Evolutionary conservation across 1,140 invertebrate genomes (phyloP).

Genomic region (Diorhabda elongata): DNA sequence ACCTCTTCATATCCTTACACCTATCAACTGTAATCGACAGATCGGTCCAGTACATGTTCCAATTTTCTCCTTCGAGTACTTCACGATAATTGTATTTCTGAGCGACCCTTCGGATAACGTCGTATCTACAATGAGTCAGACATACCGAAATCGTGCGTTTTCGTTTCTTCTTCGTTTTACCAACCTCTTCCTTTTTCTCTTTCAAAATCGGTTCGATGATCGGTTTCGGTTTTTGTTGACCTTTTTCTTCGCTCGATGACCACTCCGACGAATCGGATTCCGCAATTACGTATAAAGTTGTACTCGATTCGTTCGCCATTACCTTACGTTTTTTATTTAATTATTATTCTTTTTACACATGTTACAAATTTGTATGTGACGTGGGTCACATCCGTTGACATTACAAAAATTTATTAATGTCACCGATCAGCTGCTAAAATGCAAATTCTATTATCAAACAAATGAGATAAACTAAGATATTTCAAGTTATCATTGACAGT

Average conservation of each 20-base stretch:
- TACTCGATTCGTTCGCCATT: slow-evolving; percentile 33
- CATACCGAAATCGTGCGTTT: slow-evolving; percentile 55
- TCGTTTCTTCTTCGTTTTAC: slow-evolving; percentile 30
- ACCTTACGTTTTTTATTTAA: slow-evolving; percentile 1
- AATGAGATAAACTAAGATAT: too few relatives aligned
- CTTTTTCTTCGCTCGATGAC: slow-evolving; percentile 27
- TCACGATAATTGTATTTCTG: slow-evolving; percentile 73
- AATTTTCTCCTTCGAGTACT: slow-evolving; percentile 73
- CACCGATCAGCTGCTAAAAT: too few relatives aligned
- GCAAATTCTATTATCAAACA: too few relatives aligned
- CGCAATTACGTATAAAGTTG: slow-evolving; percentile 29
- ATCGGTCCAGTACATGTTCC: slow-evolving; percentile 90
- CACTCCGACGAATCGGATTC: slow-evolving; percentile 32
- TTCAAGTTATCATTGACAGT: too few relatives aligned
- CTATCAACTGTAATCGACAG: slow-evolving; percentile 74
- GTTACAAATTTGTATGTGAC: slow-evolving; percentile 15
- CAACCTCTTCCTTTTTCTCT: slow-evolving; percentile 11
- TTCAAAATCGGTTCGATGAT: not conserved
- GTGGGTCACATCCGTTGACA: slow-evolving; percentile 8
- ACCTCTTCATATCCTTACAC: slow-evolving; percentile 85
- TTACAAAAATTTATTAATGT: not conserved
- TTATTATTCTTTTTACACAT: slow-evolving; percentile 12
- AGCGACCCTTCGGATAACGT: slow-evolving; percentile 66
- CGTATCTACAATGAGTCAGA: slow-evolving; percentile 69
- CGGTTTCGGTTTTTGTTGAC: slow-evolving; percentile 6